Conservation (phyloP, 2,113 vertebrate genomes). For the mouse (Mus musculus) region DNA sequence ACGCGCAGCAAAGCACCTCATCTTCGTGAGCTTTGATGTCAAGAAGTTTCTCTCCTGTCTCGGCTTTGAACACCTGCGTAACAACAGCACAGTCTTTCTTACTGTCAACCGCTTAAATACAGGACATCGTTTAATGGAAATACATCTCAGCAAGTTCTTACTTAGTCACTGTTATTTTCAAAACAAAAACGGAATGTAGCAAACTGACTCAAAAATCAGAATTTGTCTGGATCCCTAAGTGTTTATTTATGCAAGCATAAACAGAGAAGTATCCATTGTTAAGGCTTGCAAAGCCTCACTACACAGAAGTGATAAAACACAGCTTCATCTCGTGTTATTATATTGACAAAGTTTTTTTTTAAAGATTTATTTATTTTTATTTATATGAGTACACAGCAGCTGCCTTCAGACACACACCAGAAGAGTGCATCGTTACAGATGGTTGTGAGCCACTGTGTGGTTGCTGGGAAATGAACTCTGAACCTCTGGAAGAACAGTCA, state of each 20-base stretch:
- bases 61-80: slow-evolving; percentile 94
- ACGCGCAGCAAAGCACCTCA: slow-evolving; percentile 95
- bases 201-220: slow-evolving; percentile 45
- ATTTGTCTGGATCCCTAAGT: neutral
- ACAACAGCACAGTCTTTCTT: slow-evolving; percentile 54
- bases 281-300: slow-evolving; percentile 13
- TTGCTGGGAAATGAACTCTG: no score
- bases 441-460: no score
- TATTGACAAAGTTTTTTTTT: slow-evolving; percentile 22
- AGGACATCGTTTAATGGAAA: slow-evolving; percentile 11
- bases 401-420: no score
- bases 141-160: slow-evolving; percentile 32
- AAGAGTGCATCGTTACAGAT: no score
- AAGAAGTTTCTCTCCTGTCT: slow-evolving; percentile 93
- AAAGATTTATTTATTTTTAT: no score
- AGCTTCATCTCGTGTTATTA: slow-evolving; percentile 43
- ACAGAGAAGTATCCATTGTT: neutral
- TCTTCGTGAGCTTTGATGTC: slow-evolving; percentile 94
- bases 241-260: neutral
- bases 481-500: no score
- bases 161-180: slow-evolving; percentile 20
- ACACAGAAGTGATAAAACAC: slow-evolving; percentile 8
- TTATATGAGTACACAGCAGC: no score
- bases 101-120: neutral
- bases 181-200: slow-evolving; percentile 5